Percentiles rank a stretch among this genome's conserved stretches.
phyloP scores from a whole-genome alignment of 1,140 invertebrate genomes.

The Drosophila sechellia region DNA sequence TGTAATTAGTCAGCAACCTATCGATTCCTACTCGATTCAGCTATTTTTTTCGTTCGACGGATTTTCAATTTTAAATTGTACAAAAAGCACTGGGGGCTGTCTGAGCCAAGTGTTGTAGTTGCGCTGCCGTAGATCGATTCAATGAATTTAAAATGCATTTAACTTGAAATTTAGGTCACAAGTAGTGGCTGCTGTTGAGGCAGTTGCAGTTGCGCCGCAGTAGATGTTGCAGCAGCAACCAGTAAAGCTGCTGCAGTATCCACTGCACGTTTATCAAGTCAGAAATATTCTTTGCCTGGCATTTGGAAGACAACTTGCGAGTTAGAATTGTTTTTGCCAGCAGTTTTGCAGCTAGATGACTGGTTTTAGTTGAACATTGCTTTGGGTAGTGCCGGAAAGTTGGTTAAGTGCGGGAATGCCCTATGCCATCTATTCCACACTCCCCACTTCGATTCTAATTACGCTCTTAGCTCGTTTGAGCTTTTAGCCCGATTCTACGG shows the following conservation, averaged over 20 bases:
- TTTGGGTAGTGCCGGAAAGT: slow-evolving; percentile 56
- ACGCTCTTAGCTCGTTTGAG: slow-evolving; percentile 43
- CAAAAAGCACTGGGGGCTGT: slow-evolving; percentile 35
- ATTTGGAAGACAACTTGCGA: slow-evolving; percentile 73
- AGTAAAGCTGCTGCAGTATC: slow-evolving; percentile 41
- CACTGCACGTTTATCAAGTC: slow-evolving; percentile 73
- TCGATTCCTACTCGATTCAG: slow-evolving; percentile 10
- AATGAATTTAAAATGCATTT: slow-evolving; percentile 83
- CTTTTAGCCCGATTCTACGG: slow-evolving; percentile 18
- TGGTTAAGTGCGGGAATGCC: slow-evolving; percentile 63
- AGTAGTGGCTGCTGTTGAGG: slow-evolving; percentile 60
- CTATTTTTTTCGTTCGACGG: slow-evolving; percentile 14
- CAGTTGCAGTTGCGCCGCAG: slow-evolving; percentile 30
- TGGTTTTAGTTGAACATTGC: slow-evolving; percentile 35
- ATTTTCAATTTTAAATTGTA: slow-evolving; percentile 69
- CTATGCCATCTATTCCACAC: slow-evolving; percentile 41
- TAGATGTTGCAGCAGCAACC: slow-evolving; percentile 12
- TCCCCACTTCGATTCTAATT: slow-evolving; percentile 57
- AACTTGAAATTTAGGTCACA: slow-evolving; percentile 81
- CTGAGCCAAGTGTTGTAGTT: slow-evolving; percentile 29
- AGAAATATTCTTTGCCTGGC: slow-evolving; percentile 78
- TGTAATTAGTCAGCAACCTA: slow-evolving; percentile 21
- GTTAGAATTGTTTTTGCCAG: slow-evolving; percentile 62
- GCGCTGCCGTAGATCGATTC: slow-evolving; percentile 69
- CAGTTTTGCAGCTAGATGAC: slow-evolving; percentile 38